Evolutionary conservation across 2,113 vertebrate genomes (phyloP), one percentile per base, ranked within the genome.

Genomic region (Columba janthina): DNA sequence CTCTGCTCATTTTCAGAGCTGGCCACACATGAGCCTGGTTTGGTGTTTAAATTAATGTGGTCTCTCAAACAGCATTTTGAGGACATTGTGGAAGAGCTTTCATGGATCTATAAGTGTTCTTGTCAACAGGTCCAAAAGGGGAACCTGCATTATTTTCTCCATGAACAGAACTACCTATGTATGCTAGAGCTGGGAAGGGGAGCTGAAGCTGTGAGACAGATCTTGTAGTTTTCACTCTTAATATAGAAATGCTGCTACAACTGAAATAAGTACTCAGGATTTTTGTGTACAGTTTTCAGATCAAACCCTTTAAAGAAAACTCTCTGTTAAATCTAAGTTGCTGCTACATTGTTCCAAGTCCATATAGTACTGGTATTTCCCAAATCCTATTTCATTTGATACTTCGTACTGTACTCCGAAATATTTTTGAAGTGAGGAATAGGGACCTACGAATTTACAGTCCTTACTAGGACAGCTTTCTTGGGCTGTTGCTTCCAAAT

Each of bases 221-320:
- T 53, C 31, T 81, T 69, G 28, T 29, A 1, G 3, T 29, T 92
- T 64, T 85, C 31, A 25, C 24, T 92, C 20, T 57, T 62, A 31
- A 36, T 36, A 10, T 15, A 70, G 66, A 72, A 72, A 38, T 51
- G 12, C 21, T 8, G 8, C 44, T 79, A 42, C 44, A 78, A 70
- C 65, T 78, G 53, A 44, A 83, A 32, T n/a, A 84, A 71, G 25
- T 26, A 32, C 14, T 70, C 36, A 78, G 20, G 11, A 50, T 71
- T 77, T 88, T 58, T 92, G 29, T 66, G 32, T 46, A 22, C 6
- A 1, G 9, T 71, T 81, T 88, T 72, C 61, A 56, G n/a, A n/a
- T 76, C 36, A 88, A 94, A 95, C 71, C 70, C 36, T 56, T 92
- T 86, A 84, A 96, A 96, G 78, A 97, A 93, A 76, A 67, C 53